phyloP scores from a whole-genome alignment of 2,888 invertebrate species.

The Tetanocera ferruginea region DNA sequence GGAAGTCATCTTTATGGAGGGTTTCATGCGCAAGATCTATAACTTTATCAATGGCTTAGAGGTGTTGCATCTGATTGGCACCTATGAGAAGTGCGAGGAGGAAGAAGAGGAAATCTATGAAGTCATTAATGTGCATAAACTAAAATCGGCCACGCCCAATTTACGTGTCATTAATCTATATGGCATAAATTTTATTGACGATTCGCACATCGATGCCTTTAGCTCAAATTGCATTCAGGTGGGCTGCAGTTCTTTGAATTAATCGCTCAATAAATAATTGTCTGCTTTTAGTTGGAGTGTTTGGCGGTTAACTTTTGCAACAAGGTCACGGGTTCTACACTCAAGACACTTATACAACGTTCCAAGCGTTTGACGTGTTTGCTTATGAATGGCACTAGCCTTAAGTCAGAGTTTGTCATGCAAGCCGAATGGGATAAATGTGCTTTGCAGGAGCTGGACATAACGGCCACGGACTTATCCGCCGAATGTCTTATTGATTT shows the following conservation, averaged over 20 bases:
- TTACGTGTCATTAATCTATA: conserved; percentile 97
- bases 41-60: conserved; percentile 99
- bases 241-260: neutral
- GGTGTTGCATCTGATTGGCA: conserved; percentile 94
- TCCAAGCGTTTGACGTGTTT: conserved; percentile 93
- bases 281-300: conserved; percentile 85
- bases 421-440: conserved; percentile 99
- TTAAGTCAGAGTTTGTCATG: conserved; percentile 93
- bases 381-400: conserved; percentile 96
- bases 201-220: conserved; percentile 98
- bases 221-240: conserved; percentile 88
- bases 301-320: conserved; percentile 97
- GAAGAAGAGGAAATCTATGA: conserved; percentile 99
- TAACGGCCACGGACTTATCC: conserved; percentile 96
- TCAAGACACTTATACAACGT: conserved; percentile 93
- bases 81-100: conserved; percentile 97
- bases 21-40: conserved; percentile 99
- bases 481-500: conserved; percentile 95
- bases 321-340: conserved; percentile 95
- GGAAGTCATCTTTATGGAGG: conserved; percentile 99
- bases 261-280: neutral
- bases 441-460: conserved; percentile 92
- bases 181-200: conserved; percentile 98
- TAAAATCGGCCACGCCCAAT: conserved; percentile 98
- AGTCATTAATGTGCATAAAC: conserved; percentile 98